phyloP scores from a whole-genome alignment of 2,797 vertebrate genomes.

The Picus viridis region DNA sequence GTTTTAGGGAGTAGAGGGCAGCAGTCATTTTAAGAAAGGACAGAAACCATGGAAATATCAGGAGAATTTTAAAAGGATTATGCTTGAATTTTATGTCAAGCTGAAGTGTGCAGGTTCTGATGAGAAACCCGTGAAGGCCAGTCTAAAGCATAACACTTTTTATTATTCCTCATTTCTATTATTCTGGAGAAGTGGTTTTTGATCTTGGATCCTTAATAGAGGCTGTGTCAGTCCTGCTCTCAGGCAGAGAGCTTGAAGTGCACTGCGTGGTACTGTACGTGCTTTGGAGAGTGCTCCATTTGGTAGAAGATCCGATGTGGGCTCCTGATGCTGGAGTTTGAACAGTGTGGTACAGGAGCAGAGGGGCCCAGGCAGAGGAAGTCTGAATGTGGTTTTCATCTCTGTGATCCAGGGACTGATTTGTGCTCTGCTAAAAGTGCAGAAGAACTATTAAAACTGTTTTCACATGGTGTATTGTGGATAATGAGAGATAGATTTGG shows the following conservation, averaged over 20 bases:
- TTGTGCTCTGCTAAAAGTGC: background rate
- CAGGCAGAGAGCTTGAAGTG: too few relatives aligned
- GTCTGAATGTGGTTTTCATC: background rate
- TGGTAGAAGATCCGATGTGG: background rate
- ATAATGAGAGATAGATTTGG: background rate
- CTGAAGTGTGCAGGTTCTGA: background rate
- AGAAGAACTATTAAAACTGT: background rate
- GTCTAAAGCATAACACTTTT: background rate
- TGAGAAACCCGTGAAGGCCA: background rate
- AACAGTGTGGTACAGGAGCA: background rate
- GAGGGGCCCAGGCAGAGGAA: background rate
- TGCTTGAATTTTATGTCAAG: background rate
- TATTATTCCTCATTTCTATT: background rate
- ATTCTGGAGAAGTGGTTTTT: background rate
- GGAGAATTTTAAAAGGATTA: background rate
- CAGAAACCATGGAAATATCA: background rate
- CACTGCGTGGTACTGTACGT: fast-evolving
- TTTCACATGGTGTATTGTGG: background rate
- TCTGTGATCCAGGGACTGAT: background rate
- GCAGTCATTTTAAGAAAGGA: background rate
- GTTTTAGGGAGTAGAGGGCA: background rate
- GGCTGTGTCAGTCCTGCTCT: background rate
- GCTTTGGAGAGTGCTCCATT: background rate
- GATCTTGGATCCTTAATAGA: background rate
- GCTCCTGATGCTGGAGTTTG: background rate